phyloP scores from a whole-genome alignment of 2,888 invertebrate species.

The Drosophila antonietae region DNA sequence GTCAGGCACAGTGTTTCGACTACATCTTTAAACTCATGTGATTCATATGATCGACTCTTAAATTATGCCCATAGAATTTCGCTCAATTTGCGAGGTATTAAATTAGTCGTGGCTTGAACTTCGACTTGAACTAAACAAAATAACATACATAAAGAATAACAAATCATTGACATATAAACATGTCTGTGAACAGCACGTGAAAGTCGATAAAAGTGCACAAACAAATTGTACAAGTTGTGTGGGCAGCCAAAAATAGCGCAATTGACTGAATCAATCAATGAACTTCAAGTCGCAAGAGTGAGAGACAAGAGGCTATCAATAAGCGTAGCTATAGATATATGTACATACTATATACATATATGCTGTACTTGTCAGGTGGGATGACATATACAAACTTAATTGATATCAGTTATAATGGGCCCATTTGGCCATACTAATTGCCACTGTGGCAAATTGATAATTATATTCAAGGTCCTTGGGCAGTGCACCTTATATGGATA shows the following conservation, averaged over 20 bases:
- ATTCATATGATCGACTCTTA: background rate
- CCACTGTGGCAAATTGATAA: slow-evolving; percentile 41
- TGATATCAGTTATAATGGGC: slow-evolving; percentile 45
- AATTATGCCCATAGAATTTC: background rate
- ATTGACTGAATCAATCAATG: slow-evolving; percentile 50
- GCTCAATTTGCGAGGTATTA: background rate
- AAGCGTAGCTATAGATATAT: background rate
- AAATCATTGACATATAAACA: background rate
- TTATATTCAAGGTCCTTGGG: slow-evolving; percentile 58
- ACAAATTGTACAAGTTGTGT: background rate
- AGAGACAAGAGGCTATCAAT: slow-evolving; percentile 2
- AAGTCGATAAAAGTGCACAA: slow-evolving; percentile 11
- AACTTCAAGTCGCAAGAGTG: slow-evolving; percentile 15
- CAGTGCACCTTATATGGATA: background rate
- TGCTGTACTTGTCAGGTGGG: background rate
- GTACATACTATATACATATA: background rate
- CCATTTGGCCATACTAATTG: slow-evolving; percentile 54
- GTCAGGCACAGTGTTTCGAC: background rate
- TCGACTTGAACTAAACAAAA: background rate
- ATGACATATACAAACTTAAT: slow-evolving; percentile 32
- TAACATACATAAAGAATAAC: background rate
- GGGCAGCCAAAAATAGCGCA: slow-evolving; percentile 46
- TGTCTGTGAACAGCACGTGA: background rate
- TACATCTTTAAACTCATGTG: background rate
- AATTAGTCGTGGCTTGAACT: too few species aligned